Percentiles rank a stretch among this genome's conserved stretches.
Conservation (phyloP, 2,888 invertebrate species). For the Microplitis deprimator region DNA sequence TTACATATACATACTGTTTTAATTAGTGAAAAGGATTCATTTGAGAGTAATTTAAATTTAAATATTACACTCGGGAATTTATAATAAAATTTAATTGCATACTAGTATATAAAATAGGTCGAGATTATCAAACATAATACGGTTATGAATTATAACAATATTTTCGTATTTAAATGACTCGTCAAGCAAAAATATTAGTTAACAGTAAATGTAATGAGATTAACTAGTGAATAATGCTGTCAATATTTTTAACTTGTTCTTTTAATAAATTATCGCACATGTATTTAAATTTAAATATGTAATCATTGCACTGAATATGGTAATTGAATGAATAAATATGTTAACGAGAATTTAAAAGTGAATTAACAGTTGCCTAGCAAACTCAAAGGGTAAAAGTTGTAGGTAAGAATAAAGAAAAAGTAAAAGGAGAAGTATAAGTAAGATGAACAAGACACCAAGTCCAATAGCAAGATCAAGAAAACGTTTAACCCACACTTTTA, state of each 20-base stretch:
- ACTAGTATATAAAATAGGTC: neutral
- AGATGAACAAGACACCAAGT: neutral
- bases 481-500: neutral
- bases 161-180: neutral
- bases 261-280: neutral
- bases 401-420: neutral
- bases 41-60: neutral
- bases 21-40: neutral
- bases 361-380: neutral
- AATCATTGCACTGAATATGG: no score
- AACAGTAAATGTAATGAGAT: neutral
- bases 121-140: neutral
- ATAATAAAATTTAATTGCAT: neutral
- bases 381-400: neutral
- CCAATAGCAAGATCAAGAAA: neutral
- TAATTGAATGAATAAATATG: neutral
- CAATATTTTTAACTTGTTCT: neutral
- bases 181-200: neutral
- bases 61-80: neutral
- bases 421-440: neutral
- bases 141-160: neutral
- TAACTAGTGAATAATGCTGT: neutral
- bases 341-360: neutral
- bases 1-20: neutral
- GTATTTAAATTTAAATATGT: no score